These are phyloP conservation scores for Gastracanthus pulcherrimus DNA, from an alignment of 2,888 invertebrate species.

Conservation along the genomic window DNA sequence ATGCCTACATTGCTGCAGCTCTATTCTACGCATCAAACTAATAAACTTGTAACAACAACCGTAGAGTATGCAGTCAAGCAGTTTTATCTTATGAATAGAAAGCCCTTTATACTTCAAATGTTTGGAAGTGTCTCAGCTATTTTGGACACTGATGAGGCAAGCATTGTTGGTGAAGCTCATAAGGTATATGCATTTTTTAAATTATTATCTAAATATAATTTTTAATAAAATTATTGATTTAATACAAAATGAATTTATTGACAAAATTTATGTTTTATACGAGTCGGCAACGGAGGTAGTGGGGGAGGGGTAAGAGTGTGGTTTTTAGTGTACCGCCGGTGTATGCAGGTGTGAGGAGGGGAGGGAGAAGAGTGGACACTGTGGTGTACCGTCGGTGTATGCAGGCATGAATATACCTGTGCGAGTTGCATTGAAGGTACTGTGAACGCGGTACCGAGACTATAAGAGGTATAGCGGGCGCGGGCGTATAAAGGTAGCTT, in stretches of 20 bases:
- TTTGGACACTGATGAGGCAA: conserved; percentile 93
- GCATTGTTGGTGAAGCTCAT: conserved; percentile 93
- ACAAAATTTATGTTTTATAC: background rate
- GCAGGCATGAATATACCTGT: too few species aligned
- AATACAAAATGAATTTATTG: background rate
- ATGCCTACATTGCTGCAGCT: conserved; percentile 98
- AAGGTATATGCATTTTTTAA: conserved; percentile 80
- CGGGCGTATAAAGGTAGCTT: too few species aligned
- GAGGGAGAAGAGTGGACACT: too few species aligned
- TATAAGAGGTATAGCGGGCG: too few species aligned
- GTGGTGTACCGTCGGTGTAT: too few species aligned
- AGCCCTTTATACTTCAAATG: conserved; percentile 99
- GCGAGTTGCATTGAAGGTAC: too few species aligned
- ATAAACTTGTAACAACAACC: conserved; percentile 95
- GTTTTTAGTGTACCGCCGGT: too few species aligned
- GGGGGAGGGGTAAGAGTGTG: too few species aligned
- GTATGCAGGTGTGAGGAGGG: too few species aligned
- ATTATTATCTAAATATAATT: background rate
- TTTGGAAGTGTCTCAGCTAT: conserved; percentile 98
- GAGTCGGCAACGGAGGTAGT: too few species aligned
- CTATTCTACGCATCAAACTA: conserved; percentile 98
- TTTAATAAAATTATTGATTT: too few species aligned
- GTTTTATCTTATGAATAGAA: conserved; percentile 98
- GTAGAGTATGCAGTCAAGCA: conserved; percentile 99
- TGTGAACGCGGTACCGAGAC: too few species aligned